Evolutionary conservation across 2,113 vertebrate species (phyloP).

Genomic region (Aplodontia rufa): DNA sequence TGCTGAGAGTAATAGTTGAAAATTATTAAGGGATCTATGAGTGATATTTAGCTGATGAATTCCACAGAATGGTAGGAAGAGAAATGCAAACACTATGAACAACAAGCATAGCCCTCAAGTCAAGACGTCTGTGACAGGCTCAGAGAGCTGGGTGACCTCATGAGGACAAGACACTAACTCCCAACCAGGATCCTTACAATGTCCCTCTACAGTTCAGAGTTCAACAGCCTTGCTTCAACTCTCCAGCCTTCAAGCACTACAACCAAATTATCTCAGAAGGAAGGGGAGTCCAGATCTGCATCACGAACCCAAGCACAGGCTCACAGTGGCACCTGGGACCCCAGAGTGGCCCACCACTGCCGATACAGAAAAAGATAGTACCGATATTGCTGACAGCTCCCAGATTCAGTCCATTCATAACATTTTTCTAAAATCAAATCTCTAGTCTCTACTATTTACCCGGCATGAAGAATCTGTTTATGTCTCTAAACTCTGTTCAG

Average conservation of each 20-base stretch:
- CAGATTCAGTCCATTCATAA: not conserved
- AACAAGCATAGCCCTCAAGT: not conserved
- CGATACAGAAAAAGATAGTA: not conserved
- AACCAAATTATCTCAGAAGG: not conserved
- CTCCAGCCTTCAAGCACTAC: not conserved
- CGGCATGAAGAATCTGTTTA: not conserved
- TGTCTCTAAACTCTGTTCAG: not conserved
- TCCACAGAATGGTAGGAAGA: not conserved
- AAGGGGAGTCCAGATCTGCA: not conserved
- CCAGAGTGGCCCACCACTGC: not conserved
- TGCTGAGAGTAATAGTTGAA: constrained; percentile 32
- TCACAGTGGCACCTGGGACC: not conserved
- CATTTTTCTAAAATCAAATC: not conserved
- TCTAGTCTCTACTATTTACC: not conserved
- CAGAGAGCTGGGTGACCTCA: not conserved
- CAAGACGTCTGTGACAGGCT: not conserved
- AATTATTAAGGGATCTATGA: not conserved
- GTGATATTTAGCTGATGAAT: constrained; percentile 12
- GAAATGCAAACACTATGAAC: not conserved
- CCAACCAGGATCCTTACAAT: not conserved
- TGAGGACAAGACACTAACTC: not conserved
- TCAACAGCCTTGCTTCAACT: not conserved
- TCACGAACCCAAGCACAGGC: not conserved
- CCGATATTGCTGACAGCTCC: not conserved
- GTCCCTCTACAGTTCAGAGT: not conserved